Percentiles rank a stretch among this genome's conserved stretches.
phyloP scores from a whole-genome alignment of 1,140 invertebrate genomes.

The Orchestia grillus region DNA sequence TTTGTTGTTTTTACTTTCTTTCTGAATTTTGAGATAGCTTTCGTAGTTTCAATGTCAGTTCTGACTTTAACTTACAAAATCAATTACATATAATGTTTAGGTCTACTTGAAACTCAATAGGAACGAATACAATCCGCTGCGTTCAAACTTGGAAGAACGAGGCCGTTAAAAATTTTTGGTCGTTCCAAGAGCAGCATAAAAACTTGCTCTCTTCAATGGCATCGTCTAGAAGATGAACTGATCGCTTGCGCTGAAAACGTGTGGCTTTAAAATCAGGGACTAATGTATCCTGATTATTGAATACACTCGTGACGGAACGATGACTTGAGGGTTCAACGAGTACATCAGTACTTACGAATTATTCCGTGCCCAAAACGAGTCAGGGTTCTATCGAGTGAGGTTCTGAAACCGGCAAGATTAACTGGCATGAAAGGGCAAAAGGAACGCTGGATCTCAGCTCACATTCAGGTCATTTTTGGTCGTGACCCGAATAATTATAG shows the following conservation, averaged over 20 bases:
- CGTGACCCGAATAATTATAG: constrained; percentile 50
- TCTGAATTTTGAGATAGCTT: not conserved
- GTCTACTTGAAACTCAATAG: not conserved
- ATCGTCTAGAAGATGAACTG: not conserved
- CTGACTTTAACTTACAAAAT: not conserved
- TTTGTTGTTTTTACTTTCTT: not conserved
- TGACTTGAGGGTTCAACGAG: not conserved
- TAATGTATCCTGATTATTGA: not conserved
- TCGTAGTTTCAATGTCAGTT: not conserved
- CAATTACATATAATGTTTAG: not conserved
- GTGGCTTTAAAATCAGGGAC: not conserved
- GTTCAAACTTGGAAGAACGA: not conserved
- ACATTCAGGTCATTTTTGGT: constrained; percentile 29
- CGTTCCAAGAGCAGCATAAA: not conserved
- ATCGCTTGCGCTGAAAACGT: not conserved
- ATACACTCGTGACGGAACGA: not conserved
- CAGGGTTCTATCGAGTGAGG: not conserved
- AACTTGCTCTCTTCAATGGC: not conserved
- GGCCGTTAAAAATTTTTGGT: not conserved
- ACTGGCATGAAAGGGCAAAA: not conserved
- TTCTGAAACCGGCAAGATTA: not conserved
- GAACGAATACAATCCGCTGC: not conserved
- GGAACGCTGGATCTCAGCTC: not conserved
- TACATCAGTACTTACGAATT: not conserved
- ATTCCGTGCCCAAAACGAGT: not conserved